Conservation (phyloP, 1,140 invertebrate species). For the Stegodyphus mimosarum region DNA sequence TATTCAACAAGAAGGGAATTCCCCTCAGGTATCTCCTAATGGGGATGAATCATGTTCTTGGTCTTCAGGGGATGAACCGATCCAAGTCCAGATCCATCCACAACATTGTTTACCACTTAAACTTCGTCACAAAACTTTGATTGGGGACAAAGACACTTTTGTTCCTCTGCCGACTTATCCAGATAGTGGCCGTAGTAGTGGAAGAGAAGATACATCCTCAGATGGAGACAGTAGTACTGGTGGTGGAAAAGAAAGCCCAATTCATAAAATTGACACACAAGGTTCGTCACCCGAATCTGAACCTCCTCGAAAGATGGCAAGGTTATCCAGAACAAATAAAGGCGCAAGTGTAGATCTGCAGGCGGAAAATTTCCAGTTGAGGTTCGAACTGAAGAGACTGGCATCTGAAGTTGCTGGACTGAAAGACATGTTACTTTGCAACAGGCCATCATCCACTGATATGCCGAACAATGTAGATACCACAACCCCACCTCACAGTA, state of each 20-base stretch:
- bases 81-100: slow-evolving; percentile 41
- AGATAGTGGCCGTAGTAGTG: slow-evolving; percentile 58
- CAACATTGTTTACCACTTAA: slow-evolving; percentile 81
- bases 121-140: slow-evolving; percentile 89
- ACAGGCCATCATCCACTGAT: slow-evolving; percentile 45
- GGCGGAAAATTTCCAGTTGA: slow-evolving; percentile 78
- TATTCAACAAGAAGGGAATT: background rate
- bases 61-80: slow-evolving; percentile 62
- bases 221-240: slow-evolving; percentile 60
- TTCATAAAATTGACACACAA: slow-evolving; percentile 56
- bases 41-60: slow-evolving; percentile 61
- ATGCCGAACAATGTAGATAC: slow-evolving; percentile 6
- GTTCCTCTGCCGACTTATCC: background rate
- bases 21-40: background rate
- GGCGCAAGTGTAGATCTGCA: slow-evolving; percentile 65
- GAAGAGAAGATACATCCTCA: slow-evolving; percentile 65
- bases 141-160: slow-evolving; percentile 70
- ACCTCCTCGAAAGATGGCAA: slow-evolving; percentile 29
- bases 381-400: slow-evolving; percentile 85
- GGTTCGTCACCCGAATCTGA: slow-evolving; percentile 59
- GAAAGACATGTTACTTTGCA: slow-evolving; percentile 72
- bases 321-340: slow-evolving; percentile 35
- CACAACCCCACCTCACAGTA: slow-evolving; percentile 45
- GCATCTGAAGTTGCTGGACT: slow-evolving; percentile 92
- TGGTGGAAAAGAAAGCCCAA: slow-evolving; percentile 63